Evolutionary conservation across 2,797 vertebrate species (phyloP).

Genomic region (Sciurus vulgaris): DNA sequence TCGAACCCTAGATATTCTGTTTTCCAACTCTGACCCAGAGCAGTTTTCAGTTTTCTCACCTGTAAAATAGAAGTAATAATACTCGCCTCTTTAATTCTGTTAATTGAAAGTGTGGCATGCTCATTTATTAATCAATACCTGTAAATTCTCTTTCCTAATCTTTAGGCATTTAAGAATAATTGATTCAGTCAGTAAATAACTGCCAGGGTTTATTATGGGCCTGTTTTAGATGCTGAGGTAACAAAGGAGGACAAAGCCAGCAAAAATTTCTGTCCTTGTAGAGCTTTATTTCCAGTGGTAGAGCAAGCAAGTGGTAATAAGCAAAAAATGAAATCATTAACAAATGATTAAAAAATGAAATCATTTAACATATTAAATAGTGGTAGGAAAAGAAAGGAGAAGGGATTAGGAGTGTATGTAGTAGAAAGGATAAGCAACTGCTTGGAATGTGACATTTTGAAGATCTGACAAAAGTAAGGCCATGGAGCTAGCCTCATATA

Average conservation of each 20-base stretch:
- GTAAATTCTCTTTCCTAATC: constrained; percentile 27
- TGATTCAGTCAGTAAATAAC: constrained; percentile 25
- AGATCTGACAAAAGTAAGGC: neutral
- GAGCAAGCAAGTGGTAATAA: constrained; percentile 1
- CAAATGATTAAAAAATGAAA: neutral
- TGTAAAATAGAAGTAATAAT: constrained; percentile 26
- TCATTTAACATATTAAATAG: neutral
- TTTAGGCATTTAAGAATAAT: constrained; percentile 62
- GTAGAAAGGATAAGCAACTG: neutral
- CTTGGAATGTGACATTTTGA: neutral
- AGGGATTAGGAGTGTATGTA: neutral
- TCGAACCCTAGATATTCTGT: neutral
- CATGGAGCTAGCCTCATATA: neutral
- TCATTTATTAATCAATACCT: constrained; percentile 37
- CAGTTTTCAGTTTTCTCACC: constrained; percentile 39
- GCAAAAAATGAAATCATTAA: neutral
- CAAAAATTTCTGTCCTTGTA: neutral
- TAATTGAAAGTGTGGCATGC: neutral
- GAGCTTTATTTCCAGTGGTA: neutral
- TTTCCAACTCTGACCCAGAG: neutral
- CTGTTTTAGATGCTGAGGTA: neutral
- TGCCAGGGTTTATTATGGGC: neutral
- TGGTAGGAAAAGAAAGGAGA: neutral
- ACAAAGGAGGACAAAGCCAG: neutral
- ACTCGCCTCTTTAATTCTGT: neutral